Percentiles rank a stretch among this genome's conserved stretches.
Conservation (phyloP, 2,113 vertebrate genomes). For the Sterrhoptilus dennistouni region DNA sequence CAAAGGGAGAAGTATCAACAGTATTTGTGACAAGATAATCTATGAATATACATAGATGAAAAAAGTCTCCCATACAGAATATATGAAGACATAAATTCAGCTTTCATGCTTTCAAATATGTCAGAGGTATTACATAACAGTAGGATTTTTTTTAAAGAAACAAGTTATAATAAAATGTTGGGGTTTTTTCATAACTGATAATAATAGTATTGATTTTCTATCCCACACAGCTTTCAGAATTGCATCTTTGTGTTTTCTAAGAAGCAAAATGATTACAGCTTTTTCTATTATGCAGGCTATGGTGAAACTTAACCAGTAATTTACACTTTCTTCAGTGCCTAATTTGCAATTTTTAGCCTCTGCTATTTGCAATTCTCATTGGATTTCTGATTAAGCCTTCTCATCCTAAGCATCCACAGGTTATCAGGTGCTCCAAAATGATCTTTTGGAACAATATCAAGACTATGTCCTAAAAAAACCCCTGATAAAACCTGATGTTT, state of each 20-base stretch:
- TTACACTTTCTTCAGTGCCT: not conserved
- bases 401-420: not conserved
- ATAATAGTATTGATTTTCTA: not conserved
- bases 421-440: not conserved
- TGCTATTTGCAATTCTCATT: not conserved
- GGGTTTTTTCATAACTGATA: not conserved
- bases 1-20: not conserved
- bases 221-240: not conserved
- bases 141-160: not conserved
- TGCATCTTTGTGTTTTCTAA: not conserved
- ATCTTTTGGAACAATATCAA: not conserved
- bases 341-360: not conserved
- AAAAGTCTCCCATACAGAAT: rapidly evolving
- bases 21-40: not conserved
- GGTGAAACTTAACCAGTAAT: not conserved
- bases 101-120: not conserved
- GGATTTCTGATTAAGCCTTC: not conserved
- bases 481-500: not conserved
- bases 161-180: not conserved
- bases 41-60: not conserved
- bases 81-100: not conserved
- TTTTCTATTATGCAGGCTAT: not conserved
- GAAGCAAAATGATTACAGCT: not conserved
- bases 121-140: not conserved
- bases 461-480: not conserved